Percentiles rank a stretch among this genome's conserved stretches.
These are phyloP conservation scores for Intellagama lesueurii DNA, from an alignment of 2,797 vertebrate genomes.

Conservation along the genomic window DNA sequence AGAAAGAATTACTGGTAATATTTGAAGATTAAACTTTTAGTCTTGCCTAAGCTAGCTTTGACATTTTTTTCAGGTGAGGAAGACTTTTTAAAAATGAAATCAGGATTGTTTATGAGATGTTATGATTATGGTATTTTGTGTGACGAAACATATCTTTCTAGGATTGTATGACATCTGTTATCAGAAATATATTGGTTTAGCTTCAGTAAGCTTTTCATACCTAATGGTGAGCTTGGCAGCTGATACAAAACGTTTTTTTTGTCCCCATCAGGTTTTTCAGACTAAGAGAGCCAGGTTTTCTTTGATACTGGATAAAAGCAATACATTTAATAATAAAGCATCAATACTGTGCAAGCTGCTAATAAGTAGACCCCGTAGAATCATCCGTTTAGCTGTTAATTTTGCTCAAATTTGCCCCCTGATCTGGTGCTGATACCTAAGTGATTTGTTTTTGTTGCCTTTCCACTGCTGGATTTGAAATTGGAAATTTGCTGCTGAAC, in stretches of 20 bases:
- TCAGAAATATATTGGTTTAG: neutral
- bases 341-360: neutral
- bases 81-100: neutral
- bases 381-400: neutral
- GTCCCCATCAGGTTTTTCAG: neutral
- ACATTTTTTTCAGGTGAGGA: neutral
- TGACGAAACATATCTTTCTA: neutral
- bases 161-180: neutral
- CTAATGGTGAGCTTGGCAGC: neutral
- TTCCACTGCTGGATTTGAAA: neutral
- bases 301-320: neutral
- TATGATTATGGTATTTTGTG: neutral
- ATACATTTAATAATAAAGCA: neutral
- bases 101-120: too few species aligned
- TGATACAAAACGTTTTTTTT: neutral
- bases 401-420: neutral
- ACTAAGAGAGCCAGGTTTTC: neutral
- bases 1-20: neutral
- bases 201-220: neutral
- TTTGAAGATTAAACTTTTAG: neutral
- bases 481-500: neutral
- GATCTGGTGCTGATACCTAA: neutral
- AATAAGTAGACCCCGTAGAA: neutral
- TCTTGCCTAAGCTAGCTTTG: neutral
- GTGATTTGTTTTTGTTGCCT: neutral